phyloP scores from a whole-genome alignment of 2,888 invertebrate species.

The Plebejus melissa region DNA sequence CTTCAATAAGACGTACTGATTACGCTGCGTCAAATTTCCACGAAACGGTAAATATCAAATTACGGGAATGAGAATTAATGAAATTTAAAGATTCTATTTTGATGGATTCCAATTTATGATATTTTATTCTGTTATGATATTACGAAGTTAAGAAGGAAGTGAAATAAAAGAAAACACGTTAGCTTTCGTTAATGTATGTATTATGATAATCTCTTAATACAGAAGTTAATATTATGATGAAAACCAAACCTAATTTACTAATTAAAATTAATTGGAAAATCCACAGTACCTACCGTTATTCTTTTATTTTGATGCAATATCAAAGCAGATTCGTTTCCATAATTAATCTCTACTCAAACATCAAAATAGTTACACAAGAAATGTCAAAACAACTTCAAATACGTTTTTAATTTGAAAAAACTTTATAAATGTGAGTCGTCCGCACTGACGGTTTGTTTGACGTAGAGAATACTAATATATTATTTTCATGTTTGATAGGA shows the following conservation, averaged over 20 bases:
- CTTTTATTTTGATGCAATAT: not conserved
- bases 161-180: not conserved
- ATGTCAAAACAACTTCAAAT: no score
- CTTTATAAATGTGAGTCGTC: no score
- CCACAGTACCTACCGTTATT: not conserved
- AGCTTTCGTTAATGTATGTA: not conserved
- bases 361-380: no score
- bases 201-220: not conserved
- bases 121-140: not conserved
- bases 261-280: not conserved
- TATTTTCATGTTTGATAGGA: no score
- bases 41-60: not conserved
- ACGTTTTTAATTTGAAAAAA: no score
- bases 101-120: not conserved
- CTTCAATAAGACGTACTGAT: not conserved
- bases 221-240: not conserved
- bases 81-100: not conserved
- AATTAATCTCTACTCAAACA: no score
- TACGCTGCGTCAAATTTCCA: not conserved
- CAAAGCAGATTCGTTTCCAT: no score
- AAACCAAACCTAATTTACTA: not conserved
- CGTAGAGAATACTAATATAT: no score
- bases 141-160: conserved; percentile 10
- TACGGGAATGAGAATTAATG: not conserved
- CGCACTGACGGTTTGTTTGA: no score